These are phyloP conservation scores for Chloromyia formosa DNA, from an alignment of 2,888 invertebrate genomes.

Conservation along the genomic window DNA sequence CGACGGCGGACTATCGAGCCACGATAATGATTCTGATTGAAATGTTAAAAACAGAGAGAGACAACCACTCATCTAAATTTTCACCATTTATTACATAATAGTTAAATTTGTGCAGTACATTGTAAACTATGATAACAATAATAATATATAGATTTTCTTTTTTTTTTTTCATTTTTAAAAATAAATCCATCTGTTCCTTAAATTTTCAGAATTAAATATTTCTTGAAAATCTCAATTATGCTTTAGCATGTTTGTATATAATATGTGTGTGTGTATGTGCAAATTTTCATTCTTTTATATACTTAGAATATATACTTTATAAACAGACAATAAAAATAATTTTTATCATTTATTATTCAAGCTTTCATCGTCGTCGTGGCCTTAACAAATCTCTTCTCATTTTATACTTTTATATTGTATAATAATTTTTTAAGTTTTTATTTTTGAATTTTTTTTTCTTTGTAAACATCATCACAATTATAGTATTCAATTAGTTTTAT, in stretches of 20 bases:
- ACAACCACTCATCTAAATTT: no score
- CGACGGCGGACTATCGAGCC: no score
- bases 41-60: no score
- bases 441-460: conserved; percentile 24
- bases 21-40: no score
- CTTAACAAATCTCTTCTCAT: not conserved
- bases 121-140: conserved; percentile 37
- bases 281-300: not conserved
- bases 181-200: conserved; percentile 1
- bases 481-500: not conserved
- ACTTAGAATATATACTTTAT: conserved; percentile 21
- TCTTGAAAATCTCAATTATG: not conserved
- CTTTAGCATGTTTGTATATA: not conserved
- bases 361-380: not conserved
- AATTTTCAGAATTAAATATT: conserved; percentile 14
- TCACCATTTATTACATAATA: conserved; percentile 32
- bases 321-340: conserved; percentile 35
- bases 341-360: conserved; percentile 19
- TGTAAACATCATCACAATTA: conserved; percentile 20
- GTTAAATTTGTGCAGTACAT: conserved; percentile 30
- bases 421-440: not conserved
- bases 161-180: not conserved
- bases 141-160: not conserved
- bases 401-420: not conserved
- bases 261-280: conserved; percentile 3